Percentiles rank a stretch among this genome's conserved stretches.
Conservation (phyloP, 2,797 vertebrate genomes). For the Enteromius anoplus region DNA sequence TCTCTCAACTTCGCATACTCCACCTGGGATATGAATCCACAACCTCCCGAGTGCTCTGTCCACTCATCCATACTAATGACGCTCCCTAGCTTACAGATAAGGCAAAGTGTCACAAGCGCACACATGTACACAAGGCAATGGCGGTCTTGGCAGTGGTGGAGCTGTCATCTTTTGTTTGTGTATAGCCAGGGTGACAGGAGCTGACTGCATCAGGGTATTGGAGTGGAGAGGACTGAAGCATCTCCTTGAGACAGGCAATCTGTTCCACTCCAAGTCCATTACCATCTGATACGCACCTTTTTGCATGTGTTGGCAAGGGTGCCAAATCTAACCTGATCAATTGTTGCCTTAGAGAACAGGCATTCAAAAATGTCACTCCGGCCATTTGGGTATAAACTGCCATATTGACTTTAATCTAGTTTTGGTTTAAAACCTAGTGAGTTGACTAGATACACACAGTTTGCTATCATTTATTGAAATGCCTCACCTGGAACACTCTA, state of each 20-base stretch:
- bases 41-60: constrained; percentile 11
- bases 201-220: constrained; percentile 60
- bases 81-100: constrained; percentile 3
- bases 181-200: constrained; percentile 66
- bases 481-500: background rate
- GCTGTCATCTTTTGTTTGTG: constrained; percentile 56
- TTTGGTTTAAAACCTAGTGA: background rate
- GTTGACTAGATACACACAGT: background rate
- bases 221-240: constrained; percentile 67
- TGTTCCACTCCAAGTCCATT: constrained; percentile 77
- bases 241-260: constrained; percentile 69
- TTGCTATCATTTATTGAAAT: background rate
- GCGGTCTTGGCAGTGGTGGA: constrained; percentile 34
- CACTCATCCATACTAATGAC: constrained; percentile 34
- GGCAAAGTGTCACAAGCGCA: constrained; percentile 2
- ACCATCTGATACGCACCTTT: constrained; percentile 60
- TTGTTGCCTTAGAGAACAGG: constrained; percentile 46
- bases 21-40: constrained; percentile 31
- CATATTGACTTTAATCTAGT: background rate
- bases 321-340: constrained; percentile 17
- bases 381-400: background rate
- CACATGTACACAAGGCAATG: constrained; percentile 25
- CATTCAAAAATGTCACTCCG: constrained; percentile 1
- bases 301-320: constrained; percentile 52
- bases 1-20: constrained; percentile 22